Evolutionary conservation across 2,797 vertebrate species (phyloP).

Genomic region (Furcifer pardalis): DNA sequence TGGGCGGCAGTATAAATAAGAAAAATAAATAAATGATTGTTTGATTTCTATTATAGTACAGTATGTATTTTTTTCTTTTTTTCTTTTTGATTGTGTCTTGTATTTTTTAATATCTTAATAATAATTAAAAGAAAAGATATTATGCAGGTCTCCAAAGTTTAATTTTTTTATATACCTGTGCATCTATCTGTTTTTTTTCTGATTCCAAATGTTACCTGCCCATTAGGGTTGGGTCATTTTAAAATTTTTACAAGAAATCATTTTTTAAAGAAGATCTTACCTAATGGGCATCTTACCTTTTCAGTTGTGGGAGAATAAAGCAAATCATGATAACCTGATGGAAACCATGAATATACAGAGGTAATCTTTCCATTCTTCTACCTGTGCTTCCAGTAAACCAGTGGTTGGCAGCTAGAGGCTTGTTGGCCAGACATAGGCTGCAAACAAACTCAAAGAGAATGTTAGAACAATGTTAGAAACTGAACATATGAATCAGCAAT

Average conservation of each 20-base stretch:
- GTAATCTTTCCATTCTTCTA: constrained; percentile 60
- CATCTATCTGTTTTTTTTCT: no score
- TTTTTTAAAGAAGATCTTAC: no score
- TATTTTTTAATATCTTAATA: no score
- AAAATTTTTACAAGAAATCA: neutral
- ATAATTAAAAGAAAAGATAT: no score
- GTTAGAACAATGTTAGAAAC: neutral
- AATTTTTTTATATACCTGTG: neutral
- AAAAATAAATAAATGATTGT: no score
- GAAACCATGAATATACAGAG: constrained; percentile 79
- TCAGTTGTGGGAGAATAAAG: constrained; percentile 82
- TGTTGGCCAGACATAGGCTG: no score
- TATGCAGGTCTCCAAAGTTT: neutral
- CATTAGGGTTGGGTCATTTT: neutral
- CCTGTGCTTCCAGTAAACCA: neutral
- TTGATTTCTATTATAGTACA: no score
- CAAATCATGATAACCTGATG: constrained; percentile 60
- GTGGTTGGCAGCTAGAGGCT: no score
- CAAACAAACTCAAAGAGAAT: neutral
- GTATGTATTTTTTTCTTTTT: no score
- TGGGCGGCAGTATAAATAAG: no score
- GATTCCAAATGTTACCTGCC: neutral
- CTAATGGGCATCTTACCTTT: neutral
- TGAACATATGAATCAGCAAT: neutral
- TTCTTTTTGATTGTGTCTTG: no score